Evolutionary conservation across 2,113 vertebrate species (phyloP), one percentile per base, ranked within the genome.

Genomic region (Atherinomorus stipes): DNA sequence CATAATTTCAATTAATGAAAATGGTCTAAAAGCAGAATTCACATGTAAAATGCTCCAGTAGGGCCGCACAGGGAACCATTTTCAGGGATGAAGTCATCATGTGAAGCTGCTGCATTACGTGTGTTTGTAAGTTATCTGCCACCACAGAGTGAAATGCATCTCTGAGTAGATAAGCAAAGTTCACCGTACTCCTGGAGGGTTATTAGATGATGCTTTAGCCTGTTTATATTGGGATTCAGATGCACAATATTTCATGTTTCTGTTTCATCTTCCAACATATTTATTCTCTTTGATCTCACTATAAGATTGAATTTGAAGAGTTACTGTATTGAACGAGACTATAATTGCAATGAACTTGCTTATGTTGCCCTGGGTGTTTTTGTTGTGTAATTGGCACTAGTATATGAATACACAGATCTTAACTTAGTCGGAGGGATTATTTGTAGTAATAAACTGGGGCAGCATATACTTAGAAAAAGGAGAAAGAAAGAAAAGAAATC

Each of bases 81-180:
- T 71, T 56, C 37, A 64, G 69, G 15, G n/a, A 70, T 85, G 76
- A 84, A 62, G 56, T 87, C 81, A 87, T 9, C 15, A 26, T 65
- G 21, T 71, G 15, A 71, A 68, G 74, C 28, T 11, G 66, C 25
- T 45, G 64, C 62, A 80, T 83, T 70, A 62, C 66, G 57, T 82
- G 60, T 34, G 79, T 62, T 65, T 74, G 23, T 31, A 61, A 75
- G 66, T 44, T 49, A 88, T 89, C 73, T 90, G 80, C 37, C 85
- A 86, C 79, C 78, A 26, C 52, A 23, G 60, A 44, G 83, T 53
- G 81, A 90, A 85, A 88, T 80, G 56, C 74, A 64, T 81, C 11
- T 75, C 65, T 62, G n/a, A 68, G 65, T 34, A 70, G 64, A 64
- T 57, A 66, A 53, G 21, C 76, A 76, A 78, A 78, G 74, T 74